These are phyloP conservation scores for Parazoanthus swiftii DNA, from an alignment of 92 coral and sea anemone species.

Conservation along the genomic window DNA sequence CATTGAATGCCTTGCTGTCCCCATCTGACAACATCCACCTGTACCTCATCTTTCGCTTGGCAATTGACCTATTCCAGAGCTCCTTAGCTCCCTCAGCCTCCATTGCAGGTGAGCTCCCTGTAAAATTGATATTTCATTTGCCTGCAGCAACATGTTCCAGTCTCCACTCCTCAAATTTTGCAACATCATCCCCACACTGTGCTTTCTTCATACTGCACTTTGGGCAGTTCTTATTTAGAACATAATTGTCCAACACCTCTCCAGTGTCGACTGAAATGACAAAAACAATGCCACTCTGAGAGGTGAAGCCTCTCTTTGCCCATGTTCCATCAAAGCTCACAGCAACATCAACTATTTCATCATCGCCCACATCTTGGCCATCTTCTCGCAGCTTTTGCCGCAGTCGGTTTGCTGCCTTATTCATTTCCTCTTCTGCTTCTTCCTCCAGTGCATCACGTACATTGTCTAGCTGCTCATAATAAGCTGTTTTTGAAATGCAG, in stretches of 20 bases:
- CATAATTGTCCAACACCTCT: too few species aligned
- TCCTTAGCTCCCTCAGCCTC: constrained; percentile 59
- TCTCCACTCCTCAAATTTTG: constrained; percentile 24
- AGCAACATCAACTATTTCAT: constrained; percentile 29
- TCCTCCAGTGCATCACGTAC: constrained; percentile 38
- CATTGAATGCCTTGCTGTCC: constrained; percentile 58
- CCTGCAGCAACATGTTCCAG: constrained; percentile 24
- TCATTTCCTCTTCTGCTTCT: constrained; percentile 61
- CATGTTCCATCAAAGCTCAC: not conserved
- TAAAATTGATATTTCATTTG: constrained; percentile 45
- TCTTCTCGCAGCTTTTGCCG: constrained; percentile 27
- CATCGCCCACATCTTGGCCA: constrained; percentile 21
- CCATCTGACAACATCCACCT: constrained; percentile 66
- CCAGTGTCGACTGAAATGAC: too few species aligned
- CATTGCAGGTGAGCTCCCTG: constrained; percentile 67
- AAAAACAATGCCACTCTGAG: not conserved
- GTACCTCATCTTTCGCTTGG: constrained; percentile 51
- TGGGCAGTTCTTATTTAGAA: too few species aligned
- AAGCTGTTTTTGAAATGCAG: constrained; percentile 42
- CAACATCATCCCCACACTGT: too few species aligned
- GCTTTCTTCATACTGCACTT: too few species aligned
- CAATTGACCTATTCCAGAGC: constrained; percentile 57
- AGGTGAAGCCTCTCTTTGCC: constrained; percentile 27
- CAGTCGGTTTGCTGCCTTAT: constrained; percentile 36
- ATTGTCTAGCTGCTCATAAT: constrained; percentile 43